Evolutionary conservation across 2,797 vertebrate genomes (phyloP).

Genomic region (Enteromius anoplus): DNA sequence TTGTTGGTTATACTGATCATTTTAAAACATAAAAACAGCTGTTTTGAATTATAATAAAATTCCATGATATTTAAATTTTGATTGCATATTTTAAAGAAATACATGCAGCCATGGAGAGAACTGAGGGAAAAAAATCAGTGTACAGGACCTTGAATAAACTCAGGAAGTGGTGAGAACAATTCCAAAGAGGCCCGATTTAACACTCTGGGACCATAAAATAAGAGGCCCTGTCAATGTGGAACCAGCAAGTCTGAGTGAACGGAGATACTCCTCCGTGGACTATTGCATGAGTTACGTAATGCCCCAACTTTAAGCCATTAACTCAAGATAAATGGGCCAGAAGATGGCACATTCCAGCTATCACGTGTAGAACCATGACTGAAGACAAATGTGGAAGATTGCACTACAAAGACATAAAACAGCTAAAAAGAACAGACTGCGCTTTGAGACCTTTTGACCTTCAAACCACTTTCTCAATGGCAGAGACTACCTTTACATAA

Average conservation of each 20-base stretch:
- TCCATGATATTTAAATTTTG: background rate
- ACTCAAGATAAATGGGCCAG: background rate
- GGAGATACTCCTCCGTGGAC: no score
- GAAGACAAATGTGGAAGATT: background rate
- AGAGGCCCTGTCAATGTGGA: background rate
- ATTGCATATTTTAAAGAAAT: background rate
- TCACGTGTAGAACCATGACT: background rate
- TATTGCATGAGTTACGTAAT: background rate
- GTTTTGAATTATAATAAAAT: background rate
- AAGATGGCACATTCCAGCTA: background rate
- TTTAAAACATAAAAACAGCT: background rate
- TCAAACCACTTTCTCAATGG: background rate
- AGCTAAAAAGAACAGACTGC: background rate
- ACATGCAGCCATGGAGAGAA: background rate
- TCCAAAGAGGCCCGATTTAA: background rate
- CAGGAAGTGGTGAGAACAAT: background rate
- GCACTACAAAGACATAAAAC: background rate
- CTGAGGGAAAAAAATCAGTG: background rate
- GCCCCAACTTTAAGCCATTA: background rate
- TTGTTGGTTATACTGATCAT: no score
- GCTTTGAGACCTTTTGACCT: background rate
- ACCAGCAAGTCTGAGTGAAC: background rate
- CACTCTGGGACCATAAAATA: background rate
- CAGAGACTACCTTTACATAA: background rate
- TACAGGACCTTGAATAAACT: background rate